Evolutionary conservation across 2,113 vertebrate species (phyloP).

Genomic region (Cyphomyrus plagiostoma): DNA sequence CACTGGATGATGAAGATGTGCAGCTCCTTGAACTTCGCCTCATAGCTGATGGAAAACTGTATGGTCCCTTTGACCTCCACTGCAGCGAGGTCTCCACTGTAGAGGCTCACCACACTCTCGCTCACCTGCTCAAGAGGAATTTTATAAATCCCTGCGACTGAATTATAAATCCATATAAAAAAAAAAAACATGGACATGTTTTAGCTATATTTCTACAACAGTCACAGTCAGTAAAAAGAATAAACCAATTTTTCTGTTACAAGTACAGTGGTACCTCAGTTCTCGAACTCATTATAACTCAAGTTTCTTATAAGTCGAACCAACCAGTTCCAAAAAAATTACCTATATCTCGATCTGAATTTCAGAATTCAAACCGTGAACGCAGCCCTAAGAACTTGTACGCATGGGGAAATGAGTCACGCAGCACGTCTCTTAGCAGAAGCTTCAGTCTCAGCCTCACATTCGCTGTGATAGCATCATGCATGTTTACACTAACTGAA

Average conservation of each 20-base stretch:
- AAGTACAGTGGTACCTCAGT: neutral
- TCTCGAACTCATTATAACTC: too few species aligned
- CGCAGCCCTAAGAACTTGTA: too few species aligned
- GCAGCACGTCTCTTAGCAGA: too few species aligned
- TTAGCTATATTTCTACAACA: neutral
- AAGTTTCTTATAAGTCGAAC: too few species aligned
- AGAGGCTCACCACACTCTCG: slow-evolving; percentile 77
- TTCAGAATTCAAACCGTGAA: too few species aligned
- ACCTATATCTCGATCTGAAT: too few species aligned
- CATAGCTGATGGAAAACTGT: slow-evolving; percentile 83
- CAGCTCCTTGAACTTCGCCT: slow-evolving; percentile 77
- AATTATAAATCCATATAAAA: neutral
- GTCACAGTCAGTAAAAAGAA: neutral
- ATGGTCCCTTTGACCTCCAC: slow-evolving; percentile 79
- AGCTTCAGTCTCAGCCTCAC: too few species aligned
- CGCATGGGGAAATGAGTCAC: too few species aligned
- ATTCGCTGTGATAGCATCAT: too few species aligned
- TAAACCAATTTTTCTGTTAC: neutral
- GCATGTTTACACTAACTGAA: too few species aligned
- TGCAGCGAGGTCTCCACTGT: slow-evolving; percentile 68
- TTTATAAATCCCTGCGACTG: neutral
- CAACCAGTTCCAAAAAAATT: too few species aligned
- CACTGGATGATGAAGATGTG: slow-evolving; percentile 87
- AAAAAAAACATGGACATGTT: neutral
- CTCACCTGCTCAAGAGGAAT: slow-evolving; percentile 64